Base-by-base conservation (phyloP, 2,888 invertebrate species). In the Cryptocheilus praepositus region DNA sequence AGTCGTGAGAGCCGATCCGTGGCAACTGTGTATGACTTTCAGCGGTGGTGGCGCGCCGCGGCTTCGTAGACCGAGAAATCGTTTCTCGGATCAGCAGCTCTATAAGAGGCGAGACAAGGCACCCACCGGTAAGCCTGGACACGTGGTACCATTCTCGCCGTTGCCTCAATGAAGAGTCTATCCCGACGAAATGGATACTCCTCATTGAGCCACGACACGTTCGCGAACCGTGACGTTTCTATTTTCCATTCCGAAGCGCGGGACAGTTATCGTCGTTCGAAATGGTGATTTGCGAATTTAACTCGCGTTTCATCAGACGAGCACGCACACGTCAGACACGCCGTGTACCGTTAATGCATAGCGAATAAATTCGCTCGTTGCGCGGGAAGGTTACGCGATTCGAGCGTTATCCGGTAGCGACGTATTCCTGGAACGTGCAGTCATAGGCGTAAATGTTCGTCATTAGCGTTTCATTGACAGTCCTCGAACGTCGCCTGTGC, bases 41-140 rank as follows among this genome's bases (percentile, higher is more conserved):
- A 70, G 72, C 28, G n/a, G n/a, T n/a, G 73, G 51, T 22, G 61
- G 46, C 52, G 64, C 69, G 66, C 60, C 68, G 63, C 61, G 59
- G 73, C 67, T 70, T 69, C 68, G 74, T 69, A 74, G 72, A 74
- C 76, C 74, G 76, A 76, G 81, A 82, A 79, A 82, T 81, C 80
- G 77, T 76, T 76, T 75, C 77, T 69, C 64, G 69, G 74, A 69
- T 73, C 76, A 69, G 73, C 73, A 67, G 52, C 45, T 64, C 58
- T 36, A 36, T 36, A 36, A 36, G 36, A 36, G 36, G 36, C 53
- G 55, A 60, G 61, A 52, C 64, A 57, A 46, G 61, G 21, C 8
- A 25, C 21, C 53, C 51, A 19, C 54, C 28, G 61, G 51, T 21
- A 28, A 18, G 61, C 60, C 18, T 53, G 57, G 64, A 69, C 70